Percentiles rank a stretch among this genome's conserved stretches.
Evolutionary conservation across 2,113 vertebrate genomes (phyloP).

Genomic region (Perca flavescens): DNA sequence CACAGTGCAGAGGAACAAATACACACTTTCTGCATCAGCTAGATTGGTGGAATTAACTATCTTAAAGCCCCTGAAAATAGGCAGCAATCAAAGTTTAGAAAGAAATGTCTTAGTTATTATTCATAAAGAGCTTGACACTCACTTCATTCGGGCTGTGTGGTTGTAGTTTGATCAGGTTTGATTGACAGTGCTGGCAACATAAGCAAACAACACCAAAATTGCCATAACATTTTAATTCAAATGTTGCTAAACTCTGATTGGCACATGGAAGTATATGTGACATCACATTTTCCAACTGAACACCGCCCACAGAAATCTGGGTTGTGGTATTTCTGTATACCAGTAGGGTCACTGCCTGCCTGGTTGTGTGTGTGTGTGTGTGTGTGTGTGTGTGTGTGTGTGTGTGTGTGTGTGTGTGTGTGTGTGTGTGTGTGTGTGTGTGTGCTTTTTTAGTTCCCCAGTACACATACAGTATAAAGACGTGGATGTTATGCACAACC

Average conservation of each 20-base stretch:
- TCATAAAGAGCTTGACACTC: neutral
- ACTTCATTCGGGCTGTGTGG: neutral
- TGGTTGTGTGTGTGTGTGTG: neutral
- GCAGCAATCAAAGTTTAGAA: neutral
- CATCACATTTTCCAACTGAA: neutral
- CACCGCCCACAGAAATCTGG: neutral
- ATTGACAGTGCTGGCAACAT: neutral
- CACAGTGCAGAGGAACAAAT: conserved; percentile 4
- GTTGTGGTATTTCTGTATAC: neutral
- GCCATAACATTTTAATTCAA: neutral
- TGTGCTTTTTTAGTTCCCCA: neutral
- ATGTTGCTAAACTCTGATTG: neutral
- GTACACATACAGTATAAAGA: neutral
- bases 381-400: neutral
- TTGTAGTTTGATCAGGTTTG: neutral
- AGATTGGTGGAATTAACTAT: neutral
- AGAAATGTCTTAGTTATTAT: neutral
- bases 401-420: neutral
- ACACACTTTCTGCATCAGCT: neutral
- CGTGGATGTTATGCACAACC: neutral
- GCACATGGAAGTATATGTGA: neutral
- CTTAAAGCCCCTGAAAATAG: neutral
- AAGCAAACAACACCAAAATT: neutral
- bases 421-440: neutral
- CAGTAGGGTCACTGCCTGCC: neutral